These are phyloP conservation scores for Petromus typicus DNA, from an alignment of 2,113 vertebrate species.

Conservation along the genomic window DNA sequence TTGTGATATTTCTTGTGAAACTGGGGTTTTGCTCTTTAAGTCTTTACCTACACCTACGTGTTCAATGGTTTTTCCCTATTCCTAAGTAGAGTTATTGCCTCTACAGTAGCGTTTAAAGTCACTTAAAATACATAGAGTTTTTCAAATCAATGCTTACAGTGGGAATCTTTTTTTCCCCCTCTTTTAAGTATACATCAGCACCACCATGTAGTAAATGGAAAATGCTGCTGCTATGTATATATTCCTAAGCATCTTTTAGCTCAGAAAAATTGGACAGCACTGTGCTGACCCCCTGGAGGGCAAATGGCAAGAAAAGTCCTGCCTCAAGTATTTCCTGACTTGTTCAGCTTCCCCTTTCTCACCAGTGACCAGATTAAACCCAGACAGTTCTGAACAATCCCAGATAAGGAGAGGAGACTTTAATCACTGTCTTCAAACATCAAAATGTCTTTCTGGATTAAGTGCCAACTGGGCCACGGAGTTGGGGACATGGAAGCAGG, in stretches of 20 bases:
- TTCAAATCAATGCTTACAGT: conserved; percentile 38
- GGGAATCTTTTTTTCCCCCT: conserved; percentile 10
- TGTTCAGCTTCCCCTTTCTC: background rate
- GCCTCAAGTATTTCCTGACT: background rate
- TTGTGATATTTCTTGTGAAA: too few relatives aligned
- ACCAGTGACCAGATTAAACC: background rate
- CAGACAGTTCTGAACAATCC: background rate
- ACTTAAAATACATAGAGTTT: background rate
- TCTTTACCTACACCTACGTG: too few relatives aligned
- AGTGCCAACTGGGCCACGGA: background rate
- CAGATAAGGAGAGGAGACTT: background rate
- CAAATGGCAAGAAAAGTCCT: background rate
- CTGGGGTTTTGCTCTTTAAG: too few relatives aligned
- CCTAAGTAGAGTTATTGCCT: conserved; percentile 22
- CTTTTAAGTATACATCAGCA: background rate
- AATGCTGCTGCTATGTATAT: background rate
- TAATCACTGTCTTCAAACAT: background rate
- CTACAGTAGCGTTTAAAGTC: background rate
- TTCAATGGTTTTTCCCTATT: background rate
- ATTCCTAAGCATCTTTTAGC: background rate
- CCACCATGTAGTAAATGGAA: background rate
- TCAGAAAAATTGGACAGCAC: background rate
- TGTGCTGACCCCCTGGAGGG: background rate
- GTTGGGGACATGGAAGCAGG: background rate
- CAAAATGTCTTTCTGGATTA: conserved; percentile 12